Conservation (phyloP, 2,797 vertebrate genomes). For the Diceros bicornis region DNA sequence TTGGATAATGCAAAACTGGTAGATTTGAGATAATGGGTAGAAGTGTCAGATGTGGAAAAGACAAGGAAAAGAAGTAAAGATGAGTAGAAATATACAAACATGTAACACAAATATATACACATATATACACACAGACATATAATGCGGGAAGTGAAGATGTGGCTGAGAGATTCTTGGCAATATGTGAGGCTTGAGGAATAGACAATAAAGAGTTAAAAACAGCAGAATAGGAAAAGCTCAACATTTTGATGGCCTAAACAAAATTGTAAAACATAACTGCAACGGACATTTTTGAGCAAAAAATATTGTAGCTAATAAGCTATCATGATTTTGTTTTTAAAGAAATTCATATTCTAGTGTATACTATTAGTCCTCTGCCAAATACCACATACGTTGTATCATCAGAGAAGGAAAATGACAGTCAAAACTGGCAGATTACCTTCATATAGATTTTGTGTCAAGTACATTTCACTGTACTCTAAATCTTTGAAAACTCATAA, state of each 20-base stretch:
- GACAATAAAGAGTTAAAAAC: neutral
- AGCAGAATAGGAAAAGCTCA: neutral
- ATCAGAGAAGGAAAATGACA: neutral
- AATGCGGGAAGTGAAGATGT: neutral
- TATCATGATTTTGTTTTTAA: neutral
- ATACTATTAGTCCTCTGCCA: neutral
- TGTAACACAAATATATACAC: neutral
- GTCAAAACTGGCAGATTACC: neutral
- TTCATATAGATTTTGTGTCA: neutral
- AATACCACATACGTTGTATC: neutral
- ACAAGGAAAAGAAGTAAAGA: neutral
- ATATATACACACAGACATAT: neutral
- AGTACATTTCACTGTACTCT: neutral
- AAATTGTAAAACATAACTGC: neutral
- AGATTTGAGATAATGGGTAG: neutral
- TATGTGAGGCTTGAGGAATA: neutral
- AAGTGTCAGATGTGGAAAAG: neutral
- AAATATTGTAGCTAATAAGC: neutral
- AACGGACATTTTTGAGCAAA: neutral
- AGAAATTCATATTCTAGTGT: neutral
- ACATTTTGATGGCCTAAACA: neutral
- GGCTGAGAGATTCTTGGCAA: neutral
- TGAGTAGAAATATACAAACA: neutral
- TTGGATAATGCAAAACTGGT: neutral
- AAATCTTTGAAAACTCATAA: slow-evolving; percentile 8